These are phyloP conservation scores for Caenorhabditis uteleia DNA, from an alignment of 2,888 invertebrate species.

Conservation along the genomic window DNA sequence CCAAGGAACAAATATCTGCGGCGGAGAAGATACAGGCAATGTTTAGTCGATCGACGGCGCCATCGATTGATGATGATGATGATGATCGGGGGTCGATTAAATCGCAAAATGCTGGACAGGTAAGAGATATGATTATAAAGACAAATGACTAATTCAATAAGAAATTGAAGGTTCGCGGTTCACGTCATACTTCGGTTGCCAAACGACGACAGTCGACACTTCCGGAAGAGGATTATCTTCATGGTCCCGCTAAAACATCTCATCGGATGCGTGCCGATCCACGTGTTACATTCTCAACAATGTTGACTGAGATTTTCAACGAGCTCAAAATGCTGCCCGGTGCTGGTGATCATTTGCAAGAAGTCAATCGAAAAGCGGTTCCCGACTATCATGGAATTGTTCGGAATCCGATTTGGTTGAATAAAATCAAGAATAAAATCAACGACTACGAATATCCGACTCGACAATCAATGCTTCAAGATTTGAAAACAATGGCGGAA, in stretches of 20 bases:
- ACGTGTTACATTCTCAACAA: constrained; percentile 72
- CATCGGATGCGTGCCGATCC: constrained; percentile 93
- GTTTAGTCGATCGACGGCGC: background rate
- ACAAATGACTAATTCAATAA: too few species aligned
- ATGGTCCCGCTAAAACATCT: constrained; percentile 75
- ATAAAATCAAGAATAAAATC: constrained; percentile 86
- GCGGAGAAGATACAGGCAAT: too few species aligned
- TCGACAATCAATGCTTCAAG: constrained; percentile 76
- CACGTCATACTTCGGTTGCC: background rate
- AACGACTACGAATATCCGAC: constrained; percentile 80
- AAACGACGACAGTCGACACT: constrained; percentile 50
- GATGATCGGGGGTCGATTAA: background rate
- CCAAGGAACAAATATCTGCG: too few species aligned
- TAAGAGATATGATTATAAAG: too few species aligned
- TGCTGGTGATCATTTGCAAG: constrained; percentile 85
- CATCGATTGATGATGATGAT: background rate
- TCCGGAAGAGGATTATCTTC: constrained; percentile 66
- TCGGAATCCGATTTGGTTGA: constrained; percentile 92
- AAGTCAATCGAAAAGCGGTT: constrained; percentile 88
- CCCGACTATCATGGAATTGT: constrained; percentile 93
- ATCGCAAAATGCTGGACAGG: too few species aligned
- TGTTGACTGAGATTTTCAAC: constrained; percentile 59
- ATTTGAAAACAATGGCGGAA: constrained; percentile 93
- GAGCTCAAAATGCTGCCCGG: constrained; percentile 90
- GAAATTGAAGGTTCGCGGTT: too few species aligned